Evolutionary conservation across 2,797 vertebrate genomes (phyloP).

Genomic region (Ammospiza maritima): DNA sequence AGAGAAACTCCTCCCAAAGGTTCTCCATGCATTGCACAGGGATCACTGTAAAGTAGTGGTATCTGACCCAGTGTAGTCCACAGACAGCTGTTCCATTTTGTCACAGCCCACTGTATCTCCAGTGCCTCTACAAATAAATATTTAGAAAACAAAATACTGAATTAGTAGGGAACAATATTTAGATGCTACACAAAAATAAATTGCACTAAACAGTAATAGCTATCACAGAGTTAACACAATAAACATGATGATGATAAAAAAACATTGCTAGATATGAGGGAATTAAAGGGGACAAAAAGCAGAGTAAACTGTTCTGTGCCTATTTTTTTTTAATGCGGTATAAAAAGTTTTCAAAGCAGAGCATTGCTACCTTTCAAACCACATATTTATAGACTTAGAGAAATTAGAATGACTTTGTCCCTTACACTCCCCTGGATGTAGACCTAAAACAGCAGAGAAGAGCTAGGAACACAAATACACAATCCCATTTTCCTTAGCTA

Average conservation of each 20-base stretch:
- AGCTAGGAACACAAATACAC: background rate
- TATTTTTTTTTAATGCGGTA: background rate
- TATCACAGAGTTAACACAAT: background rate
- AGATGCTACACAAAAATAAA: background rate
- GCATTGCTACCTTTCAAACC: background rate
- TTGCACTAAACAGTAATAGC: background rate
- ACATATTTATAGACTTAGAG: background rate
- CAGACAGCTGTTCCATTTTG: background rate
- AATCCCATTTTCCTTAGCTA: background rate
- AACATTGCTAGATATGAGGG: background rate
- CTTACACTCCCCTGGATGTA: background rate
- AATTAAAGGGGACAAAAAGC: background rate
- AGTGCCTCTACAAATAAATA: background rate
- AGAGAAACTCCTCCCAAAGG: background rate
- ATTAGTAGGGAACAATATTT: background rate
- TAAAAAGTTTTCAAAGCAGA: background rate
- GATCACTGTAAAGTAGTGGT: background rate
- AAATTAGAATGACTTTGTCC: background rate
- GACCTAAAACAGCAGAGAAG: background rate
- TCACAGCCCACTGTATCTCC: background rate
- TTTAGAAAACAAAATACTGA: background rate
- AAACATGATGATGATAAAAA: background rate
- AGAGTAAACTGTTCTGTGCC: background rate
- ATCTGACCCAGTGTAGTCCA: background rate
- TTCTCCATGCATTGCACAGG: rapidly evolving